A percentile compares a stretch with the other conserved stretches of the same genome.
Evolutionary conservation across 2,113 vertebrate genomes (phyloP).

Genomic region (Phylloscopus whistleri): DNA sequence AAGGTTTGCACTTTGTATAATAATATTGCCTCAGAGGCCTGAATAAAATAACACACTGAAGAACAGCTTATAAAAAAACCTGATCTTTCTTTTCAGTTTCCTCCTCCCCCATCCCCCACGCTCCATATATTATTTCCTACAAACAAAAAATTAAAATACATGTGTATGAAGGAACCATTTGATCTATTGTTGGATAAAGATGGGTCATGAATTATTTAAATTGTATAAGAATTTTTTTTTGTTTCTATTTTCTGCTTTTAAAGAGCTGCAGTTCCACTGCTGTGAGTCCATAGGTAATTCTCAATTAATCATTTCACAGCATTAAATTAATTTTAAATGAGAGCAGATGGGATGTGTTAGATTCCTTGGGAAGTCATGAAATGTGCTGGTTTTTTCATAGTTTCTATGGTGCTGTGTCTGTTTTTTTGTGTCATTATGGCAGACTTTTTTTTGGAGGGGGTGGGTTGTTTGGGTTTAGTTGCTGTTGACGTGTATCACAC

Average conservation of each 20-base stretch:
- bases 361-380: not conserved
- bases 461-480: not conserved
- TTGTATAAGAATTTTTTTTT: not conserved
- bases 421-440: not conserved
- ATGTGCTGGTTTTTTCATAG: not conserved
- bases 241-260: conserved; percentile 4
- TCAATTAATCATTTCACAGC: conserved; percentile 35
- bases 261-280: not conserved
- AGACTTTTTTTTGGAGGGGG: fast-evolving
- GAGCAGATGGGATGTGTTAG: not conserved
- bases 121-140: not conserved
- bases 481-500: not conserved
- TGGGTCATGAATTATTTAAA: not conserved
- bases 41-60: not conserved
- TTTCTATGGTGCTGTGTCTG: not conserved
- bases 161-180: not conserved
- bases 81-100: not conserved
- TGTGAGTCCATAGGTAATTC: not conserved
- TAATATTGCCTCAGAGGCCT: not conserved
- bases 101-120: fast-evolving
- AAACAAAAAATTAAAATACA: not conserved
- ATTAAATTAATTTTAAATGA: conserved; percentile 51
- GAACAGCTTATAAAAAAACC: not conserved
- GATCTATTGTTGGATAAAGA: not conserved
- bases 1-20: not conserved